A percentile compares a stretch with the other conserved stretches of the same genome.
These are phyloP conservation scores for Holothuria scabra DNA, from an alignment of 53 echinoderm and acorn worm genomes.

Conservation along the genomic window DNA sequence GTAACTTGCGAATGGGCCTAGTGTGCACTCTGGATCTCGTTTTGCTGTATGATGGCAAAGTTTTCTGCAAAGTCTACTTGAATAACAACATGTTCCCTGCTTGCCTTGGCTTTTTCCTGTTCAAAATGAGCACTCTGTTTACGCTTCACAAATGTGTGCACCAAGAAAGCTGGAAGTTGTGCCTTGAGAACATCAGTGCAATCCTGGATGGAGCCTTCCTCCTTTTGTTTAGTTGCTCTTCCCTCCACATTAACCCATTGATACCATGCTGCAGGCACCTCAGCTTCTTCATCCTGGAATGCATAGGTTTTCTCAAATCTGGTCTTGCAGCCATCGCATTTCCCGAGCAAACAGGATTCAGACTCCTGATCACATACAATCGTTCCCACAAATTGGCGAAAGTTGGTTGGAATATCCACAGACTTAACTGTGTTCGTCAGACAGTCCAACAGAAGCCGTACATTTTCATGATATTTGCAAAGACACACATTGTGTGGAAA, in stretches of 20 bases:
- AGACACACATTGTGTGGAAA: constrained; percentile 8
- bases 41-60: constrained; percentile 27
- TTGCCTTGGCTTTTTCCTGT: not conserved
- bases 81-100: constrained; percentile 27
- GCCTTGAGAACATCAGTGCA: not conserved
- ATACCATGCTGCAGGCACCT: too few species aligned
- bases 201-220: too few species aligned
- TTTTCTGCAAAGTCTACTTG: constrained; percentile 69
- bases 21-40: constrained; percentile 63
- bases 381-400: too few species aligned
- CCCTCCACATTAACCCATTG: too few species aligned
- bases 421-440: not conserved
- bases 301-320: too few species aligned
- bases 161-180: constrained; percentile 54
- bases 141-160: not conserved
- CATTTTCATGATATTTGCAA: not conserved
- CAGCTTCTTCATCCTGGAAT: too few species aligned
- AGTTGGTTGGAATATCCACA: too few species aligned
- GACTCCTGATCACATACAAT: too few species aligned
- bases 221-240: too few species aligned
- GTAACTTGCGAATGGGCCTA: constrained; percentile 56
- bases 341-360: too few species aligned
- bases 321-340: too few species aligned
- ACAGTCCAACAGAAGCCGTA: not conserved
- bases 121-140: too few species aligned